These are phyloP conservation scores for Liodrosophila aerea DNA, from an alignment of 2,888 invertebrate species.

Conservation along the genomic window DNA sequence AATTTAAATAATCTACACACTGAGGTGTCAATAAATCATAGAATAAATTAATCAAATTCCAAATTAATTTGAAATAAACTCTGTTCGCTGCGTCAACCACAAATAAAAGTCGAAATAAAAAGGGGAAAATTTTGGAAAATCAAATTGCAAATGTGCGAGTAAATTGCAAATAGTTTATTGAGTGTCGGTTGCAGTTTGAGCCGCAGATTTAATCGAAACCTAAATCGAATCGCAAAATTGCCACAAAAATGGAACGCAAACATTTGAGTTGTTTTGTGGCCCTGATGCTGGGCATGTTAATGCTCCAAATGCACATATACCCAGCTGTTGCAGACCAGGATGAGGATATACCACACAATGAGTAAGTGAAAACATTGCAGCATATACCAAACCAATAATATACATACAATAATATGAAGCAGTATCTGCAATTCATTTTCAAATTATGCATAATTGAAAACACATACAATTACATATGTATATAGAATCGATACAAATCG, in stretches of 20 bases:
- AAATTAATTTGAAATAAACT: conserved; percentile 27
- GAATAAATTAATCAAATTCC: too few relatives aligned
- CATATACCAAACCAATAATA: too few relatives aligned
- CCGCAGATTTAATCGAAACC: conserved; percentile 44
- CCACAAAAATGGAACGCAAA: conserved; percentile 73
- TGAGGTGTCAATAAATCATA: conserved; percentile 23
- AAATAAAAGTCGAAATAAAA: conserved; percentile 14
- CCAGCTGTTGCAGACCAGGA: conserved; percentile 86
- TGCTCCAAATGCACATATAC: conserved; percentile 75
- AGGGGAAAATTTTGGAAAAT: conserved; percentile 7
- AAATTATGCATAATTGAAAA: conserved; percentile 55
- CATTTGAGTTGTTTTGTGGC: conserved; percentile 72
- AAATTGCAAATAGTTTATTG: conserved; percentile 42
- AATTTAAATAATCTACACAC: background rate
- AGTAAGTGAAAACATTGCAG: conserved; percentile 90
- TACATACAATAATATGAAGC: too few relatives aligned
- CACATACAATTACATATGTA: conserved; percentile 1
- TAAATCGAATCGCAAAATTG: conserved; percentile 15
- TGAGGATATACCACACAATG: conserved; percentile 94
- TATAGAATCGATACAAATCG: conserved; percentile 30
- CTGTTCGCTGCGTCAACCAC: conserved; percentile 31
- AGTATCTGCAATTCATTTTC: conserved; percentile 2
- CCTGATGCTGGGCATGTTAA: conserved; percentile 76
- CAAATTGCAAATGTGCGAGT: conserved; percentile 34
- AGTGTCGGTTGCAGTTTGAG: conserved; percentile 31